Percentiles rank a stretch among this genome's conserved stretches.
Conservation (phyloP, 2,888 invertebrate species). For the Andricus curvator region DNA sequence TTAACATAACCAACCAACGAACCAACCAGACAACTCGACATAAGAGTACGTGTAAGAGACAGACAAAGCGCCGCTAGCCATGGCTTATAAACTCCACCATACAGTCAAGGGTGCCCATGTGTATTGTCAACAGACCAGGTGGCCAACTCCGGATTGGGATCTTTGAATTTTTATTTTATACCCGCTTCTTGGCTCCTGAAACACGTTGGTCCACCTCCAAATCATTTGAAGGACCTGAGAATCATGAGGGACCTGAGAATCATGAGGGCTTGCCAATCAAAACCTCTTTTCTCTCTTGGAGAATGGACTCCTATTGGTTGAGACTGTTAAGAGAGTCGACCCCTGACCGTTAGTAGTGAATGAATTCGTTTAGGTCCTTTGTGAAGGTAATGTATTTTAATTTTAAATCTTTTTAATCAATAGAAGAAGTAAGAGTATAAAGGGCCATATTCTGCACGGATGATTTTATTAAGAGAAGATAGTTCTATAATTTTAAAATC, state of each 20-base stretch:
- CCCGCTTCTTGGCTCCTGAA: neutral
- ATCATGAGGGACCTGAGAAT: neutral
- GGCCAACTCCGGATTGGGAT: conserved; percentile 49
- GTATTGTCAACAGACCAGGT: conserved; percentile 52
- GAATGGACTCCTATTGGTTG: conserved; percentile 1
- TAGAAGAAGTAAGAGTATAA: neutral
- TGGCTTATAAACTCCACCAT: conserved; percentile 51
- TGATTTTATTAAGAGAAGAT: too few relatives aligned
- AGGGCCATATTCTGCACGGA: too few relatives aligned
- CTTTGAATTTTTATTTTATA: conserved; percentile 10
- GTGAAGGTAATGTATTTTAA: neutral
- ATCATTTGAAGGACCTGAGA: neutral
- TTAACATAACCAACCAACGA: conserved; percentile 71
- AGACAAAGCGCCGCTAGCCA: conserved; percentile 54
- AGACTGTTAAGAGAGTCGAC: neutral
- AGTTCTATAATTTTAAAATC: too few relatives aligned
- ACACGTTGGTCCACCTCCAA: conserved; percentile 17
- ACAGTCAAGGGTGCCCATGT: conserved; percentile 25
- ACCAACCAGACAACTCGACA: conserved; percentile 51
- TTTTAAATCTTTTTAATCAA: neutral
- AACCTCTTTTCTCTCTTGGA: neutral
- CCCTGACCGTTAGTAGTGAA: conserved; percentile 2
- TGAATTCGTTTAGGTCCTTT: neutral
- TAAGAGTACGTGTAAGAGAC: conserved; percentile 50
- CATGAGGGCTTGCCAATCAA: conserved; percentile 17